These are phyloP conservation scores for Sylvietta virens DNA, from an alignment of 2,113 vertebrate species.

Conservation along the genomic window DNA sequence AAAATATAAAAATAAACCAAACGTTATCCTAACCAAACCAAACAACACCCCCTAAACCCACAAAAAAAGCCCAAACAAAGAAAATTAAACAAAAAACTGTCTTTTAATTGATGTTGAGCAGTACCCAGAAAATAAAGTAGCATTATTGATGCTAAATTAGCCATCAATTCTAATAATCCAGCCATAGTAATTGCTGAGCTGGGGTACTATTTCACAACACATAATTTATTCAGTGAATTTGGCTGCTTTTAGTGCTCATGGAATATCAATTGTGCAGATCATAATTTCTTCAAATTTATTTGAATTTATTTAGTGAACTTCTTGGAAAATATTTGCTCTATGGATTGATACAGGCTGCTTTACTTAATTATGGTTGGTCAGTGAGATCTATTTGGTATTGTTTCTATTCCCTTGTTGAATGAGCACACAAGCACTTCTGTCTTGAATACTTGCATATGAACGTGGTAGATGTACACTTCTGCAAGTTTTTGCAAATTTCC, in stretches of 20 bases:
- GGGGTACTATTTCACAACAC: slow-evolving; percentile 20
- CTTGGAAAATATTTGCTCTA: slow-evolving; percentile 58
- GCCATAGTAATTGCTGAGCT: slow-evolving; percentile 8
- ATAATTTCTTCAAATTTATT: slow-evolving; percentile 53
- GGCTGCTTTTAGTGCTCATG: slow-evolving; percentile 17
- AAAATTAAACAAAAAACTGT: not conserved
- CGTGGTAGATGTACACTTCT: not conserved
- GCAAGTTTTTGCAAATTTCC: slow-evolving; percentile 27
- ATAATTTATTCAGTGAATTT: slow-evolving; percentile 39
- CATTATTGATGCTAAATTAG: slow-evolving; percentile 9
- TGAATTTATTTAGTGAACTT: slow-evolving; percentile 38
- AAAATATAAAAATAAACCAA: not conserved
- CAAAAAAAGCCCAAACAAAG: not conserved
- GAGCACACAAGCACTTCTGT: slow-evolving; percentile 31
- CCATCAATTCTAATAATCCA: slow-evolving; percentile 12
- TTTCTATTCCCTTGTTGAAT: slow-evolving; percentile 56
- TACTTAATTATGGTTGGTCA: slow-evolving; percentile 54
- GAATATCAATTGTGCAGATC: slow-evolving; percentile 33
- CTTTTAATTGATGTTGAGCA: not conserved
- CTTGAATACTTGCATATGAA: slow-evolving; percentile 18
- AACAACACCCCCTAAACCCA: not conserved
- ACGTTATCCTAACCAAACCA: not conserved
- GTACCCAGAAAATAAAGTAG: not conserved
- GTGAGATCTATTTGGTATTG: slow-evolving; percentile 43
- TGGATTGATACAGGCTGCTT: slow-evolving; percentile 50